Conservation (phyloP, 2,113 vertebrate genomes). For the Mesitornis unicolor region DNA sequence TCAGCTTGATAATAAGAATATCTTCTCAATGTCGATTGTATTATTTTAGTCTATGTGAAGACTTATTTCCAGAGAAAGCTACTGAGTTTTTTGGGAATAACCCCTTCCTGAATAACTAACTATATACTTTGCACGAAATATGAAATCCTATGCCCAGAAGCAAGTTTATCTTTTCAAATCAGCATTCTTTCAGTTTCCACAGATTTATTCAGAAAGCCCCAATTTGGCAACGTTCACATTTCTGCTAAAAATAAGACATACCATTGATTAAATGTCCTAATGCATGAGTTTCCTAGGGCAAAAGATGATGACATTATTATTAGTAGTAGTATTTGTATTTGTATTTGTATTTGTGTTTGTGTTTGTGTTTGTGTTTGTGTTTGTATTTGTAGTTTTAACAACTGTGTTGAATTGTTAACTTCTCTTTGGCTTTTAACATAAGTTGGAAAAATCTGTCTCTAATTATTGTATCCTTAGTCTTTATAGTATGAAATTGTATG, state of each 20-base stretch:
- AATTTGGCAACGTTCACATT: neutral
- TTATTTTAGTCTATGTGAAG: neutral
- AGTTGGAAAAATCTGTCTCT: neutral
- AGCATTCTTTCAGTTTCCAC: neutral
- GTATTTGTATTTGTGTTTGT: too few species aligned
- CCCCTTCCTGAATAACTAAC: neutral
- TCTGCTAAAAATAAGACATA: neutral
- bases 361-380: too few species aligned
- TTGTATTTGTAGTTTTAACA: too few species aligned
- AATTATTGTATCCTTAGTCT: neutral
- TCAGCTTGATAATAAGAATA: neutral
- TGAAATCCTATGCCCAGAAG: neutral
- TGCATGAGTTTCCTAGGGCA: neutral
- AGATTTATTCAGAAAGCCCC: neutral
- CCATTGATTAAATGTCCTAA: neutral
- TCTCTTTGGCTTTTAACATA: neutral
- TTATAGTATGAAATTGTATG: neutral
- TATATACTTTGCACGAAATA: neutral
- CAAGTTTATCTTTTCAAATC: neutral
- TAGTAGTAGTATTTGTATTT: neutral
- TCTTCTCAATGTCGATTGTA: neutral
- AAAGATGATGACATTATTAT: neutral
- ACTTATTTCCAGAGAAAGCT: neutral
- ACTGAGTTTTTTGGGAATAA: neutral
- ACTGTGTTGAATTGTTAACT: neutral